These are phyloP conservation scores for Quadroppia sp. DNA, from an alignment of 2,888 invertebrate genomes.

Conservation along the genomic window DNA sequence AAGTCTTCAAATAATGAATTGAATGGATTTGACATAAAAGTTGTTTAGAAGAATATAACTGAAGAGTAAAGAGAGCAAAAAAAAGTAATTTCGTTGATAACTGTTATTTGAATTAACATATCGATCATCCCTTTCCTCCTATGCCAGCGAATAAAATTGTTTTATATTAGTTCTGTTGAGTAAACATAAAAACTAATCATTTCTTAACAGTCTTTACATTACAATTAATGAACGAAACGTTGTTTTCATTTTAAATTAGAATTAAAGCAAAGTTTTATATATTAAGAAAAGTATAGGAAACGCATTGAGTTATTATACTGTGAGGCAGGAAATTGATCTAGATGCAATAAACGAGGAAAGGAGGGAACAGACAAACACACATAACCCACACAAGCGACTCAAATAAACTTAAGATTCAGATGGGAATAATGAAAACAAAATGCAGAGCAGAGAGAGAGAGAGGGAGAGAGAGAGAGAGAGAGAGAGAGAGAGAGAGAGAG, in stretches of 20 bases:
- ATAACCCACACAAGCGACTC: slow-evolving; percentile 7
- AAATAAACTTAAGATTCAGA: slow-evolving; percentile 29
- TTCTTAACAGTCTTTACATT: slow-evolving; percentile 28
- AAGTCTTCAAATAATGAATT: background rate
- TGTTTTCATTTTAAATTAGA: slow-evolving; percentile 33
- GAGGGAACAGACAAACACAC: slow-evolving; percentile 11
- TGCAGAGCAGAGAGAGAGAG: background rate
- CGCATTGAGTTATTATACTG: slow-evolving; percentile 28
- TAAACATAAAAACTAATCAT: slow-evolving; percentile 30
- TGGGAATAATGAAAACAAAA: background rate
- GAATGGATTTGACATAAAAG: background rate
- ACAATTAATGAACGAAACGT: slow-evolving; percentile 28
- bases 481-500: slow-evolving; percentile 19
- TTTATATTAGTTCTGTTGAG: background rate
- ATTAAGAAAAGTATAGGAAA: slow-evolving; percentile 22
- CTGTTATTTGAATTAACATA: slow-evolving; percentile 11
- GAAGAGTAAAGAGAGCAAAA: background rate
- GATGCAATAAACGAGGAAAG: slow-evolving; percentile 19
- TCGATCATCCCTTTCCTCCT: slow-evolving; percentile 13
- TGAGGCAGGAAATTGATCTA: slow-evolving; percentile 17
- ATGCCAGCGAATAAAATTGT: background rate
- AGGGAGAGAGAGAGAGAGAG: slow-evolving; percentile 5
- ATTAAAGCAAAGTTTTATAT: slow-evolving; percentile 20
- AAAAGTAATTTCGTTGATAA: slow-evolving; percentile 28
- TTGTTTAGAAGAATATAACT: background rate